Conservation (phyloP, 2,113 vertebrate species). For the Microcebus ravelobensis region DNA sequence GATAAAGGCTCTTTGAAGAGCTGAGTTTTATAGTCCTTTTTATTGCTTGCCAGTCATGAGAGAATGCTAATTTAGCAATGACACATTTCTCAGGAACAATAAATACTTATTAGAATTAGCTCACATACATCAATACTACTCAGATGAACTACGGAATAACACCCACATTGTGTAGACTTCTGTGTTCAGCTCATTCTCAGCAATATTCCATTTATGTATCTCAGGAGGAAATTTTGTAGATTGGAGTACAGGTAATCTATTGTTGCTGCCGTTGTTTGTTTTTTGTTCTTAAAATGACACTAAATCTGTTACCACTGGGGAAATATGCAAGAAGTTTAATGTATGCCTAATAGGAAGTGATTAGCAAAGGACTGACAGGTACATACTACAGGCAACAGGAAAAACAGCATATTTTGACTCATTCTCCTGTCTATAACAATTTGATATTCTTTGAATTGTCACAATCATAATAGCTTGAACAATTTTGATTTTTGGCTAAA, state of each 20-base stretch:
- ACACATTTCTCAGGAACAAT: background rate
- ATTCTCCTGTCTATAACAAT: background rate
- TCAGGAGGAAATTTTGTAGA: background rate
- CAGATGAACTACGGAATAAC: background rate
- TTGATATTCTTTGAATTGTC: background rate
- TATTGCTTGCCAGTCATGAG: background rate
- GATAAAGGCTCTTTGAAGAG: background rate
- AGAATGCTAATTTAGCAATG: background rate
- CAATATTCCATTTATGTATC: background rate
- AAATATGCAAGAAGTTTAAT: background rate
- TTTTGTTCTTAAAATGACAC: background rate
- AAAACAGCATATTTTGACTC: fast-evolving
- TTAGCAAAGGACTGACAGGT: background rate
- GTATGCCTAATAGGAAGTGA: background rate
- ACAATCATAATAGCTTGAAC: background rate
- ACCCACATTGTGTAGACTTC: background rate
- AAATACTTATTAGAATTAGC: background rate
- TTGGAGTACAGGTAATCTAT: background rate
- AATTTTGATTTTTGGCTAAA: conserved; percentile 4
- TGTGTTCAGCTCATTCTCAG: background rate
- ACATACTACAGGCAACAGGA: background rate
- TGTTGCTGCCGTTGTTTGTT: background rate
- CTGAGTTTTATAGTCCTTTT: background rate
- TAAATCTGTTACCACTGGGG: background rate
- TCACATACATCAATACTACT: background rate